phyloP scores from a whole-genome alignment of 1,140 invertebrate genomes.

The Hypsibius dujardini region DNA sequence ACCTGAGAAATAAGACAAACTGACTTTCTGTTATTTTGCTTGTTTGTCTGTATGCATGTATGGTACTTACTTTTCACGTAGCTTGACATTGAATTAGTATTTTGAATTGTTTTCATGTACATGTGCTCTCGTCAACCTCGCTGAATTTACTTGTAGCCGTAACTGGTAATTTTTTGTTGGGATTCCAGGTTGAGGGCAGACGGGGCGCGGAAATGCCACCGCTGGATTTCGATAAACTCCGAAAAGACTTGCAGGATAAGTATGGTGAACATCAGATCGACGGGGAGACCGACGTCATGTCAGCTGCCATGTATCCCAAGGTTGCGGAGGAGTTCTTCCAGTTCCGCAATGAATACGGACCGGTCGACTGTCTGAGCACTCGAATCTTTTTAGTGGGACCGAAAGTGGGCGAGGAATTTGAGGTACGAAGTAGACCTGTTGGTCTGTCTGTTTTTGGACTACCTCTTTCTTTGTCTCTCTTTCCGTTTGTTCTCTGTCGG shows the following conservation, averaged over 20 bases:
- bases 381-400: conserved; percentile 88
- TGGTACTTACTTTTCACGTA: neutral
- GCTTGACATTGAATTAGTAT: neutral
- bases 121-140: no score
- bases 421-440: conserved; percentile 40
- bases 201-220: conserved; percentile 67
- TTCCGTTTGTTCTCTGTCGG: no score
- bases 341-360: conserved; percentile 74
- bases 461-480: no score
- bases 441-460: no score
- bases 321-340: conserved; percentile 80
- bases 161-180: conserved; percentile 33
- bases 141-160: no score
- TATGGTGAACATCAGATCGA: conserved; percentile 44
- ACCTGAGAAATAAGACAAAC: no score
- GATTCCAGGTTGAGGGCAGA: conserved; percentile 81
- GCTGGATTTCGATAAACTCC: conserved; percentile 69
- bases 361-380: conserved; percentile 86
- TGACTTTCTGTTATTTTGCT: neutral
- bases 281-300: conserved; percentile 73
- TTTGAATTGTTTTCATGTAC: conserved; percentile 2
- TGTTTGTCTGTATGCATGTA: neutral
- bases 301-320: conserved; percentile 83
- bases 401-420: conserved; percentile 86
- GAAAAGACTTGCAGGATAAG: conserved; percentile 53